A percentile compares a stretch with the other conserved stretches of the same genome.
Evolutionary conservation across 2,888 invertebrate genomes (phyloP).

Genomic region (Pheosia gnoma): DNA sequence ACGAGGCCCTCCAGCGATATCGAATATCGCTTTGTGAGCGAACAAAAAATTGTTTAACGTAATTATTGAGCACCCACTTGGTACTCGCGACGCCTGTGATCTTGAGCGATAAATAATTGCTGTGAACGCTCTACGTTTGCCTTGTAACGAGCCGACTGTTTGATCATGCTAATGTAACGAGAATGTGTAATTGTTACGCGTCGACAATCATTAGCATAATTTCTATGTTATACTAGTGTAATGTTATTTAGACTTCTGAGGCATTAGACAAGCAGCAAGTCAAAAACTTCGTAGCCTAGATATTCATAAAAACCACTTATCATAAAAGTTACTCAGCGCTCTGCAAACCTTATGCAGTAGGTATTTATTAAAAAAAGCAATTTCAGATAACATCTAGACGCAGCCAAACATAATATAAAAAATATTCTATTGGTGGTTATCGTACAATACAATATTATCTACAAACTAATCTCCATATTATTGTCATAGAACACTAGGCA

Average conservation of each 20-base stretch:
- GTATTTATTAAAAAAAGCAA: too few relatives aligned
- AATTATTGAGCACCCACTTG: conserved; percentile 34
- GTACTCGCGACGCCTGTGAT: conserved; percentile 12
- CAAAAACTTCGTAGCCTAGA: neutral
- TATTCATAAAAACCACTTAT: too few relatives aligned
- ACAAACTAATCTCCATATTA: too few relatives aligned
- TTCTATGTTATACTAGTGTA: neutral
- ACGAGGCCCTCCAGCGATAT: conserved; percentile 40
- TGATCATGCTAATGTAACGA: neutral
- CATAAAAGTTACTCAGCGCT: too few relatives aligned
- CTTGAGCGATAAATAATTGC: conserved; percentile 12
- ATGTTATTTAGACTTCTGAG: neutral
- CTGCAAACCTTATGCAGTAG: too few relatives aligned
- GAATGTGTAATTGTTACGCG: neutral
- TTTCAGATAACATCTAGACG: too few relatives aligned
- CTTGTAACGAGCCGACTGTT: conserved; percentile 6
- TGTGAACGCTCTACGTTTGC: conserved; percentile 8
- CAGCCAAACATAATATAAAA: too few relatives aligned
- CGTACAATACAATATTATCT: too few relatives aligned
- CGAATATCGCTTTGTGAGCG: conserved; percentile 37
- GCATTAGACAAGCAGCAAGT: neutral
- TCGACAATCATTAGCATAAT: neutral
- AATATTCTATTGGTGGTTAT: too few relatives aligned
- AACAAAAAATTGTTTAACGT: conserved; percentile 39
- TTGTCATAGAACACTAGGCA: too few relatives aligned